Percentiles rank a stretch among this genome's conserved stretches.
Evolutionary conservation across 1,140 invertebrate species (phyloP).

Genomic region (Arion vulgaris): DNA sequence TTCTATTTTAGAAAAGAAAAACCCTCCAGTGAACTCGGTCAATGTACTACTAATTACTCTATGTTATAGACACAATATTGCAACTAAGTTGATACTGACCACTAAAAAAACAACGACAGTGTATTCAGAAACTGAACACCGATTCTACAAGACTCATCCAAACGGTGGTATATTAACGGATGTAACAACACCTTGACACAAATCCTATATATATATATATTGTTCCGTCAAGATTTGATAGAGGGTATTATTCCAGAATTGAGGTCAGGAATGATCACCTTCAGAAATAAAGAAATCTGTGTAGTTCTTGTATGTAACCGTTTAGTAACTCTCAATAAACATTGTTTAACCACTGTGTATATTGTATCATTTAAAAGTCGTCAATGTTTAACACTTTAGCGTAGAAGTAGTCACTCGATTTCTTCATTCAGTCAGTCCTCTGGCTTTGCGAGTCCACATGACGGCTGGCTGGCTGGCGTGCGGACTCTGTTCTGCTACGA

Average conservation of each 20-base stretch:
- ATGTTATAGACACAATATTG: too few species aligned
- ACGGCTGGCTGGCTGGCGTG: background rate
- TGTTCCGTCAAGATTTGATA: background rate
- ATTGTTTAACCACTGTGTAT: too few species aligned
- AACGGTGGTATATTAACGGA: too few species aligned
- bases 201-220: background rate
- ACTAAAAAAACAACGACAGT: too few species aligned
- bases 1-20: too few species aligned
- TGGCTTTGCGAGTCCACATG: conserved; percentile 4
- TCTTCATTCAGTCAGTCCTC: conserved; percentile 3
- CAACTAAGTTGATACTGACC: too few species aligned
- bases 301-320: too few species aligned
- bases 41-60: too few species aligned
- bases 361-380: background rate
- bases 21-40: too few species aligned
- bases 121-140: background rate
- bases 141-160: background rate
- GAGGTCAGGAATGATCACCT: background rate
- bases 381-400: background rate
- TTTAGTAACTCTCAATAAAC: too few species aligned
- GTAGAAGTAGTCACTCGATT: conserved; percentile 6
- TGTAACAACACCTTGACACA: background rate
- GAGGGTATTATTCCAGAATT: background rate
- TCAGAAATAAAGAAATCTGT: background rate
- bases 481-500: background rate